Base-by-base conservation (phyloP, 1,140 invertebrate genomes). In the Drosophila albomicans region DNA sequence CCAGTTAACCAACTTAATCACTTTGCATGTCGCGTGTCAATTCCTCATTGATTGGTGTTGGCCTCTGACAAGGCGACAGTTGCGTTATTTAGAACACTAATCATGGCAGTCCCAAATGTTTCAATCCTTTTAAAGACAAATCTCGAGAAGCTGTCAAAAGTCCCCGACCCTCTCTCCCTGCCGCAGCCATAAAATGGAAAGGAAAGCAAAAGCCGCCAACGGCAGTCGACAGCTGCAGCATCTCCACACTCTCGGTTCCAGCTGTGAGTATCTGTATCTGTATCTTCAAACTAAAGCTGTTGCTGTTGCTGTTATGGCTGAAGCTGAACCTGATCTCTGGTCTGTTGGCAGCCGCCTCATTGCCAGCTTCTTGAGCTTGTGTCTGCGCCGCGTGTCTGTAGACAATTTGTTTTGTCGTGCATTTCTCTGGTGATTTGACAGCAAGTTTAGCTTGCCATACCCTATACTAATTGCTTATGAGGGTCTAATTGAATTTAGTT, bases 361-460 rank as follows among this genome's bases (percentile, higher is more conserved):
- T 43, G 32, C 62, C 45, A 49, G 52, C 38, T 54, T 41, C 41
- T 61, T 28, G 32, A 56, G 65, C 65, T 71, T 56, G 71, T 82
- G 75, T 86, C 69, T 59, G 70, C 46, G 43, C 69, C 81, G 81
- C 81, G 78, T 84, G 81, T 85, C 78, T 81, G 67, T 61, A 49
- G 75, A 77, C 84, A 86, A 86, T 86, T 86, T 86, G 84, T 86
- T 87, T 82, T 68, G 76, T 84, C 80, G 81, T 78, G 81, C 79
- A 81, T 74, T 81, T 78, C 58, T 61, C 52, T 48, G 30, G 58
- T 54, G 65, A 69, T 69, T 69, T 75, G 49, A 75, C 65, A 69
- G 66, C 57, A 15, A 32, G 41, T 70, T 70, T 63, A 56, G 54
- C 56, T 65, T 65, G n/a, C 25, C n/a, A 45, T 32, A 65, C 63